These are phyloP conservation scores for Notodonta dromedarius DNA, from an alignment of 2,888 invertebrate species.

Conservation along the genomic window DNA sequence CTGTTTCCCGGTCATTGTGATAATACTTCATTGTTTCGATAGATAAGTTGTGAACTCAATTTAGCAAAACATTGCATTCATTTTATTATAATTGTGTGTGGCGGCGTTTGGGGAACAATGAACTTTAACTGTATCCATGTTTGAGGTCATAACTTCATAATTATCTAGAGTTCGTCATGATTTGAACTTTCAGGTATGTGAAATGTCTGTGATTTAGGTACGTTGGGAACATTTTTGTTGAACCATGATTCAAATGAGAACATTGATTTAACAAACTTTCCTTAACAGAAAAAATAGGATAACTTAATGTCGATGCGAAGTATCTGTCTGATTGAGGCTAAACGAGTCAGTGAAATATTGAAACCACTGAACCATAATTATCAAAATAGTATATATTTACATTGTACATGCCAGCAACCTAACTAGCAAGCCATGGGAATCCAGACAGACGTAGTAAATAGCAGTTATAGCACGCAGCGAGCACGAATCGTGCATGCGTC, in stretches of 20 bases:
- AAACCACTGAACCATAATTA: too few relatives aligned
- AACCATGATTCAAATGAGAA: too few relatives aligned
- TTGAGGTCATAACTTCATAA: slow-evolving; percentile 26
- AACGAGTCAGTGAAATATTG: too few relatives aligned
- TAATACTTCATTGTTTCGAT: slow-evolving; percentile 42
- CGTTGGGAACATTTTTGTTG: too few relatives aligned
- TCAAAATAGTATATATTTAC: too few relatives aligned
- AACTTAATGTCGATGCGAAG: too few relatives aligned
- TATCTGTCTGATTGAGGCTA: too few relatives aligned
- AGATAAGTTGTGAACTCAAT: slow-evolving; percentile 41
- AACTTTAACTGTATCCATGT: slow-evolving; percentile 36
- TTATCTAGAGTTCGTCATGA: background rate
- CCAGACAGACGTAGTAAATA: background rate
- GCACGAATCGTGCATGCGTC: slow-evolving; percentile 27
- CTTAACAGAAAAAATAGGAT: too few relatives aligned
- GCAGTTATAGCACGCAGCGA: slow-evolving; percentile 16
- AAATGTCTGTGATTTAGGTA: too few relatives aligned
- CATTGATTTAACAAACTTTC: too few relatives aligned
- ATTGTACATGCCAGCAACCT: too few relatives aligned
- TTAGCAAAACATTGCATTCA: slow-evolving; percentile 34
- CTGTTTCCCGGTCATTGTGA: slow-evolving; percentile 51
- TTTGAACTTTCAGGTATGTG: slow-evolving; percentile 7
- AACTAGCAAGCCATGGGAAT: slow-evolving; percentile 27
- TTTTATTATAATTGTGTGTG: slow-evolving; percentile 34
- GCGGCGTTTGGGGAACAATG: slow-evolving; percentile 45